Evolutionary conservation across 2,888 invertebrate species (phyloP).

Genomic region (Cartodere bifasciata): DNA sequence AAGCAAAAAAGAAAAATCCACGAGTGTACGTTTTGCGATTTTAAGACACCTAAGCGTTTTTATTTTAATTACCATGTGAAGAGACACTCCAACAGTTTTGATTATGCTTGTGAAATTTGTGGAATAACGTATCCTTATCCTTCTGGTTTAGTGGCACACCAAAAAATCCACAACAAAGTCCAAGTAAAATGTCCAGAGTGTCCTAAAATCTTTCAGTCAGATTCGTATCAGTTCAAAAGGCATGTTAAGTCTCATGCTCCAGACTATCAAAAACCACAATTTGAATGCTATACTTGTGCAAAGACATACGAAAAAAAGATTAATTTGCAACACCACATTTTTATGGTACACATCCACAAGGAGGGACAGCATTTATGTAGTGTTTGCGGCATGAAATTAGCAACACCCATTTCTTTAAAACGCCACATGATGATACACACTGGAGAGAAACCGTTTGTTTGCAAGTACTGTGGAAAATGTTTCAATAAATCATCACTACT

Average conservation of each 20-base stretch:
- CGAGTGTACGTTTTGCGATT: too few species aligned
- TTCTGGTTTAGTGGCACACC: too few species aligned
- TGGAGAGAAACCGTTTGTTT: constrained; percentile 35
- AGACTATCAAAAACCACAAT: constrained; percentile 11
- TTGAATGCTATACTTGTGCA: constrained; percentile 22
- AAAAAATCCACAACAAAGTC: constrained; percentile 8
- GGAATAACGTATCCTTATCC: too few species aligned
- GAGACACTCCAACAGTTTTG: too few species aligned
- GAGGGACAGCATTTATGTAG: constrained; percentile 17
- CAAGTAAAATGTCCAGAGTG: constrained; percentile 4
- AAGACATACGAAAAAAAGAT: constrained; percentile 23
- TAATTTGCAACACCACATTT: constrained; percentile 14
- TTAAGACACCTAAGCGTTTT: too few species aligned
- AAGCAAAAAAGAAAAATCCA: too few species aligned
- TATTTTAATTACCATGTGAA: too few species aligned
- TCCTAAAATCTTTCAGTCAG: not conserved
- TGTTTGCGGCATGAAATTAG: constrained; percentile 20
- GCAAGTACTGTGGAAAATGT: constrained; percentile 25
- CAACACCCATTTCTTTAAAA: constrained; percentile 16
- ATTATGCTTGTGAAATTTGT: too few species aligned
- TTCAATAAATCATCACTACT: constrained; percentile 21
- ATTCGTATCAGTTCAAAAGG: constrained; percentile 1
- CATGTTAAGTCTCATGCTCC: constrained; percentile 13
- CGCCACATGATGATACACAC: constrained; percentile 21
- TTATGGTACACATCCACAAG: constrained; percentile 13